Percentiles rank a stretch among this genome's conserved stretches.
Evolutionary conservation across 2,113 vertebrate species (phyloP).

Genomic region (Leucoraja erinaceus): DNA sequence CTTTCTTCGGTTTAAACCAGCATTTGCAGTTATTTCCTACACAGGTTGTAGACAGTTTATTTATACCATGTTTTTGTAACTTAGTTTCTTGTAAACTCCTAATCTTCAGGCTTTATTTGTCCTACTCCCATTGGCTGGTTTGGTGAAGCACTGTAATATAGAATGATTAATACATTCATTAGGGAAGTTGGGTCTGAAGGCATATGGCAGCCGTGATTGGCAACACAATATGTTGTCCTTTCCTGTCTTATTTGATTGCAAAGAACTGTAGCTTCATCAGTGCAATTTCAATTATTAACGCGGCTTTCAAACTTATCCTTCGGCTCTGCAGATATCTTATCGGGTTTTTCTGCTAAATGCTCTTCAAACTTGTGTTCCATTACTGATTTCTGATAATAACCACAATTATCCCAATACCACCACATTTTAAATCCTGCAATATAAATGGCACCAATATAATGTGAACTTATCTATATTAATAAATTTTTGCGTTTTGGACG

Average conservation of each 20-base stretch:
- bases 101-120: constrained; percentile 1
- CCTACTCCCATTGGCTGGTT: background rate
- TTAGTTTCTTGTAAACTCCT: background rate
- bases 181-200: background rate
- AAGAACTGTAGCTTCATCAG: background rate
- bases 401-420: background rate
- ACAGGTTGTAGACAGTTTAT: background rate
- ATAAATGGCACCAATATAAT: no score
- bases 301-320: background rate
- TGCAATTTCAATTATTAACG: background rate
- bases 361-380: background rate
- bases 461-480: no score
- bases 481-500: no score
- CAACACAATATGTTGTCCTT: background rate
- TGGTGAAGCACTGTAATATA: background rate
- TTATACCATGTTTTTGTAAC: background rate
- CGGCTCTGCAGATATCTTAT: background rate
- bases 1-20: no score
- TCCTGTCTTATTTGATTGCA: background rate
- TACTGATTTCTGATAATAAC: background rate
- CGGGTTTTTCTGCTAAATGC: background rate
- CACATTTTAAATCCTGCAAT: no score
- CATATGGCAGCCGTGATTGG: background rate
- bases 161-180: background rate
- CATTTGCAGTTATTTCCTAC: no score